A percentile compares a stretch with the other conserved stretches of the same genome.
These are phyloP conservation scores for Enteromius radiatus DNA, from an alignment of 2,797 vertebrate species.

Conservation along the genomic window DNA sequence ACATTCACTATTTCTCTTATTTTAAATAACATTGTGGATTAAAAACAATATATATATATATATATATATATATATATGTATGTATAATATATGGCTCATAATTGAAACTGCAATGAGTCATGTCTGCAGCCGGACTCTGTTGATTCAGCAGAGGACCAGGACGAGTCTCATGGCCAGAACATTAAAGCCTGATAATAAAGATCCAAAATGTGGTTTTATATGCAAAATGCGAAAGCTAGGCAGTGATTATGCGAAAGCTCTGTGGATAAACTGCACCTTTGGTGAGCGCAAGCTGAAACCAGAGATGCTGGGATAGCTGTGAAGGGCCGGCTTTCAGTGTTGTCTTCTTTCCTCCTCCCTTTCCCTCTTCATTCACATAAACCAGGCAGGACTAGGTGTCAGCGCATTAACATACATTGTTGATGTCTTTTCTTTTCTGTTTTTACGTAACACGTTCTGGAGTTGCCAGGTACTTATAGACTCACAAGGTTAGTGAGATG, in stretches of 20 bases:
- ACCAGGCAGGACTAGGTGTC: slow-evolving; percentile 69
- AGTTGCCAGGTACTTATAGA: slow-evolving; percentile 73
- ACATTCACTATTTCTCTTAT: neutral
- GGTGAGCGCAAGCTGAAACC: slow-evolving; percentile 75
- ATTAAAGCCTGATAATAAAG: neutral
- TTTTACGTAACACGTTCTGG: slow-evolving; percentile 71
- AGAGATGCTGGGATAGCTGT: slow-evolving; percentile 77
- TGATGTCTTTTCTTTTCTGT: slow-evolving; percentile 66
- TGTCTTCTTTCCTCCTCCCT: slow-evolving; percentile 58
- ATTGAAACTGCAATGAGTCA: neutral
- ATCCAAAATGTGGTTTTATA: neutral
- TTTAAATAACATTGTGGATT: neutral
- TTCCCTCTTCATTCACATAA: slow-evolving; percentile 62
- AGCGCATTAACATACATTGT: slow-evolving; percentile 75
- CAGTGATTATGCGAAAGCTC: slow-evolving; percentile 39
- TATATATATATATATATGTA: too few relatives aligned
- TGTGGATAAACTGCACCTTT: slow-evolving; percentile 73
- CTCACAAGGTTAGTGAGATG: slow-evolving; percentile 73
- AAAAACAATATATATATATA: too few relatives aligned
- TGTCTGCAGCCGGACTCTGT: neutral
- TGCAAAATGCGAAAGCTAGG: neutral
- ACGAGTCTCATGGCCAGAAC: neutral
- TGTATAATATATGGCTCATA: neutral
- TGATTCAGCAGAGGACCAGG: neutral
- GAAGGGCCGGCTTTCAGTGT: slow-evolving; percentile 75